phyloP scores from a whole-genome alignment of 64 coral and sea anemone species.

The Dendronephthya gigantea region DNA sequence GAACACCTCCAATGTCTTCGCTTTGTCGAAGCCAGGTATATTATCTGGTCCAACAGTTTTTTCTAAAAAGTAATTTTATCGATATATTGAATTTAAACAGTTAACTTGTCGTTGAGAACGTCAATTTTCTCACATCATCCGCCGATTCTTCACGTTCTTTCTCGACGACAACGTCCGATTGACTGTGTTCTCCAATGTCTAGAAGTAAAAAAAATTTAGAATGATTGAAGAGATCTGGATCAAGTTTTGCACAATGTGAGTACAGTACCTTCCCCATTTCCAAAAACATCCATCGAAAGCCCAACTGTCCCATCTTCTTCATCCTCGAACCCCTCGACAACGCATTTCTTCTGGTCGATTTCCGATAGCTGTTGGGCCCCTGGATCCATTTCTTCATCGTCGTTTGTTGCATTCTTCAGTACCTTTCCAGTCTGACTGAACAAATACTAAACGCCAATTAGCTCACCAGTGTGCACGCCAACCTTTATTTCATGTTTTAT shows the following conservation, averaged over 20 bases:
- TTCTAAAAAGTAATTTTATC: not conserved
- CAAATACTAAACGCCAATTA: constrained; percentile 26
- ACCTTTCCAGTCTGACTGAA: constrained; percentile 26
- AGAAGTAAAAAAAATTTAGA: no score
- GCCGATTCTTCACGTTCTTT: not conserved
- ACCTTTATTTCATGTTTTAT: no score
- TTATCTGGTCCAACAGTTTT: constrained; percentile 27
- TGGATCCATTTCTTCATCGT: no score
- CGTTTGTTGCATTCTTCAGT: not conserved
- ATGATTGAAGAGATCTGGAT: no score
- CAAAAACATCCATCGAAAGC: no score
- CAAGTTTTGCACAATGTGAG: no score
- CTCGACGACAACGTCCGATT: not conserved
- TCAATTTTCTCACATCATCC: not conserved
- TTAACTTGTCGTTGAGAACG: not conserved
- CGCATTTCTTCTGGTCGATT: no score
- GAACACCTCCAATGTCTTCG: constrained; percentile 11
- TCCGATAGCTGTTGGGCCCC: no score
- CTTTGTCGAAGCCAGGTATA: constrained; percentile 25
- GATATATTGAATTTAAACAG: not conserved
- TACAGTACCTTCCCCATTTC: no score
- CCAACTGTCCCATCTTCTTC: no score
- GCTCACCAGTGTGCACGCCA: no score
- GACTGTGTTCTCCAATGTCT: not conserved
- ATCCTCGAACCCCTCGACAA: no score